Conservation (phyloP, 2,113 vertebrate species). For the Xenotilapia longispinis region DNA sequence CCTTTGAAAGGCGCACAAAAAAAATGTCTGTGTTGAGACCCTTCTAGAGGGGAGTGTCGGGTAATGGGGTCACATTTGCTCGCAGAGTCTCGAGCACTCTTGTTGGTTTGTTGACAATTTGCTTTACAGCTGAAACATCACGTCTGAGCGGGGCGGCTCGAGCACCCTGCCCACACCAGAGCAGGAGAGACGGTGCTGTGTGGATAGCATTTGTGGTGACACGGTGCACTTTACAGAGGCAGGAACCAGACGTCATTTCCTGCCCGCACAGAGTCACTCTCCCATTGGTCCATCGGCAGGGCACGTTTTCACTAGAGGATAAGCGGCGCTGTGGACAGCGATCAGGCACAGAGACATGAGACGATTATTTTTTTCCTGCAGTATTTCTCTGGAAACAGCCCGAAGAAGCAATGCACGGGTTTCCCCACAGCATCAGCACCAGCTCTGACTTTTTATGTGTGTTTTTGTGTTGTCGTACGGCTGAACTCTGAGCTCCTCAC, state of each 20-base stretch:
- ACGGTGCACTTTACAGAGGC: constrained; percentile 56
- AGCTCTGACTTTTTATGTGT: neutral
- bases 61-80: neutral
- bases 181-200: constrained; percentile 11
- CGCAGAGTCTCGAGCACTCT: neutral
- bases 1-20: neutral
- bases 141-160: neutral
- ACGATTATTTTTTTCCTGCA: neutral
- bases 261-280: constrained; percentile 22
- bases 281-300: constrained; percentile 62
- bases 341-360: constrained; percentile 26
- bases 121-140: neutral
- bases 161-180: neutral
- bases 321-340: constrained; percentile 9
- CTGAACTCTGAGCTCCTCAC: neutral
- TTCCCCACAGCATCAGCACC: neutral
- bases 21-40: constrained; percentile 1
- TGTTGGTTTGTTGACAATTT: neutral
- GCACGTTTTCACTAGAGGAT: constrained; percentile 33
- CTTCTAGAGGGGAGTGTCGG: neutral
- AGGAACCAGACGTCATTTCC: constrained; percentile 72
- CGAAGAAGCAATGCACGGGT: neutral
- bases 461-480: neutral
- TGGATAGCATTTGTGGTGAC: constrained; percentile 31
- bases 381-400: neutral